Evolutionary conservation across 2,113 vertebrate species (phyloP).

Genomic region (Seriola rivoliana): DNA sequence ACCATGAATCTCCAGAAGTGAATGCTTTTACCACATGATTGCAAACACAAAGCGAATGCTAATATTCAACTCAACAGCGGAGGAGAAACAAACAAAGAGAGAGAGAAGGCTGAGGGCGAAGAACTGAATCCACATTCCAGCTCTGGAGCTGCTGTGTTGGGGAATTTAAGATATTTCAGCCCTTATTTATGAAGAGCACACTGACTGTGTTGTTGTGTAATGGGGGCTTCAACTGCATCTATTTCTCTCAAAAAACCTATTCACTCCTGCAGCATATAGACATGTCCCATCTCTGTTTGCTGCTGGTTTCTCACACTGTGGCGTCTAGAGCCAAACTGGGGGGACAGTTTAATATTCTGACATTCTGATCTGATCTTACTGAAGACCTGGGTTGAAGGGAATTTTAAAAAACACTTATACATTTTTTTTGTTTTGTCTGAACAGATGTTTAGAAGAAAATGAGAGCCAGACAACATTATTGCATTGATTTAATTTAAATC

Average conservation of each 20-base stretch:
- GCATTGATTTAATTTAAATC: constrained; percentile 48
- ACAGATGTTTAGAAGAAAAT: constrained; percentile 6
- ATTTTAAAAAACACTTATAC: not conserved
- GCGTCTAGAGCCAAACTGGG: not conserved
- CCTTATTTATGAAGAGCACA: constrained; percentile 13
- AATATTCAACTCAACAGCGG: not conserved
- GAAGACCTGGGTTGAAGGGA: not conserved
- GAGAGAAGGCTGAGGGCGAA: not conserved
- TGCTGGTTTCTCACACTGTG: not conserved
- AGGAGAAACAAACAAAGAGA: not conserved
- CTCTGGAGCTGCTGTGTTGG: constrained; percentile 10
- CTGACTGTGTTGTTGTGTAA: constrained; percentile 23
- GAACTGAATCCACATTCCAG: constrained; percentile 40
- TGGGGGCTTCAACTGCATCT: not conserved
- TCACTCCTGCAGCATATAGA: constrained; percentile 19
- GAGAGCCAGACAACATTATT: not conserved
- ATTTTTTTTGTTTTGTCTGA: not conserved
- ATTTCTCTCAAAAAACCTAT: constrained; percentile 14
- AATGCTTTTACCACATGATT: too few relatives aligned
- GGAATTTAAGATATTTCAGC: constrained; percentile 46
- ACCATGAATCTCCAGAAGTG: too few relatives aligned
- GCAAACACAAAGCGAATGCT: too few relatives aligned
- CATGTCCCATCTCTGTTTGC: not conserved
- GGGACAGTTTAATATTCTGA: too few relatives aligned
- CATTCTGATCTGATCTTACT: not conserved